phyloP scores from a whole-genome alignment of 2,888 invertebrate species.

The Microctonus brassicae region DNA sequence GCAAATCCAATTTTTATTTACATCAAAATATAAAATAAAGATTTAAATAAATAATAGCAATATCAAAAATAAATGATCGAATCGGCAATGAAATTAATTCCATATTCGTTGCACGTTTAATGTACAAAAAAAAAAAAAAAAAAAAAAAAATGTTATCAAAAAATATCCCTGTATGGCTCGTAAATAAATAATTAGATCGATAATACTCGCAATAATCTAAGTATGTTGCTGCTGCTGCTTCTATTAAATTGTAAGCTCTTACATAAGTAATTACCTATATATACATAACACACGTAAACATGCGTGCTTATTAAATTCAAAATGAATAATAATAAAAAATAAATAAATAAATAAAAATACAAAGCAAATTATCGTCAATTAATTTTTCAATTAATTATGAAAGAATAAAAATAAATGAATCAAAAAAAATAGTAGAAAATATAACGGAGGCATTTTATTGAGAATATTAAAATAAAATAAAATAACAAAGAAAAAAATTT shows the following conservation, averaged over 20 bases:
- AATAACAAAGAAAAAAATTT: constrained; percentile 2
- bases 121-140: constrained; percentile 48
- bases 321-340: not conserved
- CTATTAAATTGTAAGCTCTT: constrained; percentile 2
- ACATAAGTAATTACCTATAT: no score
- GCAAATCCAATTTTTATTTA: constrained; percentile 19
- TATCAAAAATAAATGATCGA: not conserved
- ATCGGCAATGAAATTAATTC: constrained; percentile 27
- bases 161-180: constrained; percentile 58
- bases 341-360: constrained; percentile 12
- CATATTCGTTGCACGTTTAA: constrained; percentile 62
- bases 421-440: not conserved
- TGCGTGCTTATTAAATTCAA: not conserved
- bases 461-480: constrained; percentile 59
- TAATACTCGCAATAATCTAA: constrained; percentile 46
- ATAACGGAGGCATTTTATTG: constrained; percentile 69
- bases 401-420: constrained; percentile 37
- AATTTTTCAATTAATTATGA: constrained; percentile 32
- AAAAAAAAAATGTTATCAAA: not conserved
- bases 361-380: constrained; percentile 36
- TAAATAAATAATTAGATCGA: constrained; percentile 52
- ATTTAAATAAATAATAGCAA: constrained; percentile 4
- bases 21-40: no score
- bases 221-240: constrained; percentile 46
- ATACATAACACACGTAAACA: not conserved